phyloP scores from a whole-genome alignment of 1,140 invertebrate species.

The Contarinia nasturtii region DNA sequence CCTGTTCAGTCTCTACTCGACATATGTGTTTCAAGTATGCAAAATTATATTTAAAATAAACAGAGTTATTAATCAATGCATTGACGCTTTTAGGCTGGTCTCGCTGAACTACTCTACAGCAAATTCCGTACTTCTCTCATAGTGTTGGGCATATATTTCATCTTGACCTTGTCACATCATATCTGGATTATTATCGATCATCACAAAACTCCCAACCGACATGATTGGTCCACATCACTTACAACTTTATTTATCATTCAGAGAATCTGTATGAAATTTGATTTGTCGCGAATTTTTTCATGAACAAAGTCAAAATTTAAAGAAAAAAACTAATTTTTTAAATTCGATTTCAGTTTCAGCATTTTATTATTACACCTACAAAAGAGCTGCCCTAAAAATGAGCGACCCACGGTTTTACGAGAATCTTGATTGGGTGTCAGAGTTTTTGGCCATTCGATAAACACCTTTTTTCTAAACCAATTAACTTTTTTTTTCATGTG shows the following conservation, averaged over 20 bases:
- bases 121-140: slow-evolving; percentile 36
- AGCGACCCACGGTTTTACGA: slow-evolving; percentile 55
- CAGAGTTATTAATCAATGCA: slow-evolving; percentile 7
- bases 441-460: slow-evolving; percentile 25
- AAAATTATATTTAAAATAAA: slow-evolving; percentile 2
- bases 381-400: slow-evolving; percentile 44
- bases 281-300: background rate
- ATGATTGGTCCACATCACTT: slow-evolving; percentile 32
- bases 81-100: slow-evolving; percentile 32
- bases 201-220: slow-evolving; percentile 28
- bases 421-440: slow-evolving; percentile 45
- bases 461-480: slow-evolving; percentile 11
- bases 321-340: background rate
- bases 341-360: slow-evolving; percentile 35
- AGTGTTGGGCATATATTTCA: slow-evolving; percentile 33
- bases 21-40: slow-evolving; percentile 52
- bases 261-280: slow-evolving; percentile 12
- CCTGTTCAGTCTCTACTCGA: slow-evolving; percentile 45
- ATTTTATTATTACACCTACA: slow-evolving; percentile 55
- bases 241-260: slow-evolving; percentile 36
- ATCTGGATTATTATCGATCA: slow-evolving; percentile 33
- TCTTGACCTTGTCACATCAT: slow-evolving; percentile 33
- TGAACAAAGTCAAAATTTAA: background rate
- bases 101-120: slow-evolving; percentile 41
- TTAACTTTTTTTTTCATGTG: no score